Base-by-base conservation (phyloP, 2,113 vertebrate genomes). In the Malurus alboscapulatus region DNA sequence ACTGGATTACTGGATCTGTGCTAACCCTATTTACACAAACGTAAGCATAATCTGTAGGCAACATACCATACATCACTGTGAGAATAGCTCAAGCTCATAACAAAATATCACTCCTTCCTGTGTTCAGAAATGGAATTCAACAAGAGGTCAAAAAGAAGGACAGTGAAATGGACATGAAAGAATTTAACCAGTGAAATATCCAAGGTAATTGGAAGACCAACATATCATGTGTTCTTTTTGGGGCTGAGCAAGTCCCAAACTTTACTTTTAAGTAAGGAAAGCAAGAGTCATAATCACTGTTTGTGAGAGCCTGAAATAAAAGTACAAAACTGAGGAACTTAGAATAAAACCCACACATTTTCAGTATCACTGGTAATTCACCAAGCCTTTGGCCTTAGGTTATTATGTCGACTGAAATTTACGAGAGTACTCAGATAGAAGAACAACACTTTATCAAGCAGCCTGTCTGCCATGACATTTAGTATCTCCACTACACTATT, bases 1-100 rank as follows among this genome's bases (percentile, higher is more conserved):
- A 0, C 42, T 78, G 84, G 73, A 93, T 93, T 94, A 94, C 58
- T 88, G 79, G 63, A 90, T 86, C 92, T 78, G 8, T 74, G 73
- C 68, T 96, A 93, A 94, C 90, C 84, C 72, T 84, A 74, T 81
- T 92, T 92, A 92, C 40, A 27, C 57, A 90, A 90, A 82, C 55
- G 88, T 22, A 38, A 74, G n/a, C 44, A 54, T 91, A 84, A 94
- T 88, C 59, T 63, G 26, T 32, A 94, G 65, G 84, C 69, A 91
- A 55, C 40, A 21, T 34, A 77, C 36, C 82, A 93, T 58, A 62
- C 19, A 53, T 32, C 61, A 58, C 16, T 14, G 71, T 47, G 13
- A 53, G 47, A 94, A 77, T 5, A 86, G 44, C 18, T 86, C 32
- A 53, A 42, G 38, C 50, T 73, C 42, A 14, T 54, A 51, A 75